phyloP scores from a whole-genome alignment of 2,113 vertebrate genomes.

The Boulengeromyrus knoepffleri region DNA sequence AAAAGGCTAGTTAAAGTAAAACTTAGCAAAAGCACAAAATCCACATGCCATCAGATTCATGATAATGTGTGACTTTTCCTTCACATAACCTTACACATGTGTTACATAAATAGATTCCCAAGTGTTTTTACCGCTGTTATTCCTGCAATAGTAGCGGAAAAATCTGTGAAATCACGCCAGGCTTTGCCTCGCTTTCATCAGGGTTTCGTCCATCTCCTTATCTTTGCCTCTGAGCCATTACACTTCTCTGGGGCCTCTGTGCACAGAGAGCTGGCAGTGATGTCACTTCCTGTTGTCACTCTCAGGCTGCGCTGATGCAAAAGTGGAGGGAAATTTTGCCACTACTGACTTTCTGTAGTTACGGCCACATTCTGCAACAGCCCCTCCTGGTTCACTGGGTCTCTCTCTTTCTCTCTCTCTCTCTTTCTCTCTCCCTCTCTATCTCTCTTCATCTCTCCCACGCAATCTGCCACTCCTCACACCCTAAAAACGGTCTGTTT shows the following conservation, averaged over 20 bases:
- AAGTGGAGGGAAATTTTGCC: background rate
- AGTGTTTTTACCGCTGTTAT: background rate
- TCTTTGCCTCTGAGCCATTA: background rate
- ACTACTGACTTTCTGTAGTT: background rate
- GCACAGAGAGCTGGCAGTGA: background rate
- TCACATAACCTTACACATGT: background rate
- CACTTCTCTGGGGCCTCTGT: background rate
- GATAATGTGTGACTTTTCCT: background rate
- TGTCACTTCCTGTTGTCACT: constrained; percentile 12
- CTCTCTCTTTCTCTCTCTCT: background rate
- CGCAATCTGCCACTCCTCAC: background rate
- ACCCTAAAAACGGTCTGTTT: background rate
- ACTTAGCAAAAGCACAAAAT: background rate
- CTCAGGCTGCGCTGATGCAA: background rate
- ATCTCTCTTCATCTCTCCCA: background rate
- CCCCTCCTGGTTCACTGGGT: background rate
- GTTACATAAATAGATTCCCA: background rate
- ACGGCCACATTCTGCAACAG: background rate
- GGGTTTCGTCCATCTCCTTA: background rate
- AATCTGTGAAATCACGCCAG: background rate
- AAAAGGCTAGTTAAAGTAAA: background rate
- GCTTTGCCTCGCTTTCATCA: background rate
- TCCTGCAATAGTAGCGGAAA: background rate
- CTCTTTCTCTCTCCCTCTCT: background rate
- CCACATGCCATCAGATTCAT: background rate